Percentiles rank a stretch among this genome's conserved stretches.
These are phyloP conservation scores for Sylvia borin DNA, from an alignment of 2,797 vertebrate species.

Conservation along the genomic window DNA sequence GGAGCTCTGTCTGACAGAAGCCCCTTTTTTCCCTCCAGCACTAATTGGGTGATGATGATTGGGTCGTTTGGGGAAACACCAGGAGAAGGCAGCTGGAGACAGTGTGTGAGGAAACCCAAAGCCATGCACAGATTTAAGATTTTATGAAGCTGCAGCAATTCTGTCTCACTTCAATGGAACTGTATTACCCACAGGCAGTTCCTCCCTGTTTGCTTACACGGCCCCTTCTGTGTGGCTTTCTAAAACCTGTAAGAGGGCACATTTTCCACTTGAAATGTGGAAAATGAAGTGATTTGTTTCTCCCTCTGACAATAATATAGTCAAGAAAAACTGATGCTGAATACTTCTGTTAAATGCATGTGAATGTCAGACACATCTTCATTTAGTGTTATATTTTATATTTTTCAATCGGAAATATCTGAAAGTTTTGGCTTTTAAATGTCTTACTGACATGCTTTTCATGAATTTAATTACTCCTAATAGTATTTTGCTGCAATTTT, in stretches of 20 bases:
- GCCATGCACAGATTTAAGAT: constrained; percentile 54
- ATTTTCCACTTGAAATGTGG: neutral
- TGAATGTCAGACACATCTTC: neutral
- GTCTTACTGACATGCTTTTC: neutral
- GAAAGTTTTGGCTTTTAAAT: neutral
- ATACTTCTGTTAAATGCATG: neutral
- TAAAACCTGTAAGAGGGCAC: neutral
- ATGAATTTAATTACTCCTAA: neutral
- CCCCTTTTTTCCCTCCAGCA: constrained; percentile 30
- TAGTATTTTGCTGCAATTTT: neutral
- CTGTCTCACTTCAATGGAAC: neutral
- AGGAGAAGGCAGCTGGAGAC: constrained; percentile 76
- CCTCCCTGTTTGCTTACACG: neutral
- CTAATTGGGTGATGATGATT: constrained; percentile 74
- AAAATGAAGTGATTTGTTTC: neutral
- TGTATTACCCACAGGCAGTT: neutral
- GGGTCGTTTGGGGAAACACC: constrained; percentile 62
- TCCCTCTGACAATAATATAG: neutral
- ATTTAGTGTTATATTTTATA: neutral
- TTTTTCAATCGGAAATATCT: neutral
- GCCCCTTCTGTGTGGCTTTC: neutral
- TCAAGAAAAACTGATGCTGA: neutral
- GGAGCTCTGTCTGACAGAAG: constrained; percentile 47
- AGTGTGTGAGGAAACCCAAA: constrained; percentile 73
- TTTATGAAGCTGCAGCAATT: constrained; percentile 14